Evolutionary conservation across 2,113 vertebrate species (phyloP).

Genomic region (Tyto alba): DNA sequence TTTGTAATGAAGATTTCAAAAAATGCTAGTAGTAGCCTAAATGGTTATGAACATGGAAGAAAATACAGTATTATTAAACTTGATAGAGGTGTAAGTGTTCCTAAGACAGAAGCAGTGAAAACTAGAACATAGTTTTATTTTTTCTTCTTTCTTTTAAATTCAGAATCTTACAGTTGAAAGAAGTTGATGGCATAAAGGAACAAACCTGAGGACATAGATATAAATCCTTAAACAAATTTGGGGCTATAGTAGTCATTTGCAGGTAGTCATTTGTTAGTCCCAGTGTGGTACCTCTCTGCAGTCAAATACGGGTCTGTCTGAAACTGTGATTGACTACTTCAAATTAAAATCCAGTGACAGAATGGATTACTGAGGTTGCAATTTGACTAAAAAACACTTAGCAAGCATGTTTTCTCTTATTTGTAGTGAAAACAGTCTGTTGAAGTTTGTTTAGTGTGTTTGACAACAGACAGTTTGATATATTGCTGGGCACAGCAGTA

Average conservation of each 20-base stretch:
- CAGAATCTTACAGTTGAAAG: neutral
- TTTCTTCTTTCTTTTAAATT: neutral
- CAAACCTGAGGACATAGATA: neutral
- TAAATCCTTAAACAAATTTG: constrained; percentile 31
- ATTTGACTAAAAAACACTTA: constrained; percentile 77
- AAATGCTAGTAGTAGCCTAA: neutral
- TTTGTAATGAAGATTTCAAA: neutral
- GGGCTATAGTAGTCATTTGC: constrained; percentile 2
- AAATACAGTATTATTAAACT: neutral
- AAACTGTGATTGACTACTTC: constrained; percentile 67
- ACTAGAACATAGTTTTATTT: neutral
- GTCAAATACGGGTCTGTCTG: constrained; percentile 51
- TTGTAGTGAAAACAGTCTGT: constrained; percentile 75
- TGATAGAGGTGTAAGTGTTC: neutral
- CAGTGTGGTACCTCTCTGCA: constrained; percentile 25
- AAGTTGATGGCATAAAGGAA: neutral
- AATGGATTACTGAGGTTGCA: constrained; percentile 73
- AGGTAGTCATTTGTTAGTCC: constrained; percentile 59
- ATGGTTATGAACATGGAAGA: neutral
- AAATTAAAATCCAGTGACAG: constrained; percentile 74
- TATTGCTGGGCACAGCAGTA: constrained; percentile 84
- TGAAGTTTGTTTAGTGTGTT: constrained; percentile 80
- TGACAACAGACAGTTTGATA: constrained; percentile 87
- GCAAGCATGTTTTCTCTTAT: constrained; percentile 75
- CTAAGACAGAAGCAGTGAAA: neutral